Evolutionary conservation across 2,113 vertebrate genomes (phyloP).

Genomic region (Penelope pileata): DNA sequence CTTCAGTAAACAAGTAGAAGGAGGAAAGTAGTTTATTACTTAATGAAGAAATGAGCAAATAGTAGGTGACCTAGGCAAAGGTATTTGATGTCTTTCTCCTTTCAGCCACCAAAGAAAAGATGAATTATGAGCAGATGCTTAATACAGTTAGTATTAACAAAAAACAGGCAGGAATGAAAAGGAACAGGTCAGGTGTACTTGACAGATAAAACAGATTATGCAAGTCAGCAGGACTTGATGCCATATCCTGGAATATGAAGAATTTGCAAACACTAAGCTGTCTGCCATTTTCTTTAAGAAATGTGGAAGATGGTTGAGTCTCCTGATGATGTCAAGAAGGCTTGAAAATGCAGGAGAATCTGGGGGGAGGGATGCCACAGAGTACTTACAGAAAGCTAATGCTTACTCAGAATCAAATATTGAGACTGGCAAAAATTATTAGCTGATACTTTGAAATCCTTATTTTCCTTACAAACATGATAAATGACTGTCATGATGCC

Average conservation of each 20-base stretch:
- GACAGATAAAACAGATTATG: conserved; percentile 1
- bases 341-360: background rate
- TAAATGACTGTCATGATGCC: background rate
- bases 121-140: background rate
- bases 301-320: background rate
- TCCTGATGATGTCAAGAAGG: background rate
- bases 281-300: background rate
- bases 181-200: background rate
- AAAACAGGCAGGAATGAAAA: background rate
- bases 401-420: background rate
- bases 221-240: background rate
- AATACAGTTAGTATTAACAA: conserved; percentile 9
- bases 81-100: background rate
- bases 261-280: background rate
- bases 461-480: background rate
- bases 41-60: background rate
- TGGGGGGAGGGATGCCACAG: background rate
- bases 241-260: background rate
- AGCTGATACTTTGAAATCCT: background rate
- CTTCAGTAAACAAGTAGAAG: background rate
- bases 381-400: background rate
- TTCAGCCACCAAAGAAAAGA: background rate
- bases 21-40: background rate
- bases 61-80: background rate
- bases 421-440: background rate